Percentiles rank a stretch among this genome's conserved stretches.
These are phyloP conservation scores for Apaloderma vittatum DNA, from an alignment of 2,113 vertebrate genomes.

Conservation along the genomic window DNA sequence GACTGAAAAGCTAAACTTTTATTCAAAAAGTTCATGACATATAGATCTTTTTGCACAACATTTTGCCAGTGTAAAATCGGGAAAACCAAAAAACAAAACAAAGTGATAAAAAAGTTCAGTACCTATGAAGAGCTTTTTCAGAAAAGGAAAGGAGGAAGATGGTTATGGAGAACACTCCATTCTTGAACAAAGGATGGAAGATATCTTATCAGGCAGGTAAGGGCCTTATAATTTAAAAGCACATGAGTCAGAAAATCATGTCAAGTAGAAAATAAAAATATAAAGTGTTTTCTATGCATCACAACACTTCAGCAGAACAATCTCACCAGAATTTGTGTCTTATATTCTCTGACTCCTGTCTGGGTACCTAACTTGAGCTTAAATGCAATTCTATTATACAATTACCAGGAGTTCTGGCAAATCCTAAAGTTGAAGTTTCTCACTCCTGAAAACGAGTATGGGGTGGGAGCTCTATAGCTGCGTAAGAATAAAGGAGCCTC, in stretches of 20 bases:
- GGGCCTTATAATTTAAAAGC: background rate
- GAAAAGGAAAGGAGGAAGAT: background rate
- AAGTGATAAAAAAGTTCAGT: rapidly evolving
- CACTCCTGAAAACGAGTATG: background rate
- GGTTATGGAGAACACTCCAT: background rate
- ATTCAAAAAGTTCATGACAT: background rate
- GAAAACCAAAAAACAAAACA: background rate
- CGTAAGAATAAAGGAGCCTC: background rate
- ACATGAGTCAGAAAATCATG: background rate
- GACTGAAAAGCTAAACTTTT: background rate
- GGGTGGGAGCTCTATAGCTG: background rate
- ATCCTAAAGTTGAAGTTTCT: background rate
- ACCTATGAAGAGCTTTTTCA: background rate
- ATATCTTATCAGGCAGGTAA: background rate
- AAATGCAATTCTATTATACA: background rate
- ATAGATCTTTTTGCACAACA: background rate
- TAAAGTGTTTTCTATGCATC: background rate
- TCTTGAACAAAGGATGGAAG: background rate
- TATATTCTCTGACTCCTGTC: background rate
- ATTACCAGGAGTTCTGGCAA: background rate
- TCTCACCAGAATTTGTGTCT: background rate
- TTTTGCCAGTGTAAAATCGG: background rate
- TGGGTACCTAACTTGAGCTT: background rate
- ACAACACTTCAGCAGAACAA: background rate
- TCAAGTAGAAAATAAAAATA: background rate